phyloP scores from a whole-genome alignment of 92 coral and sea anemone genomes.

The Ricordea florida region DNA sequence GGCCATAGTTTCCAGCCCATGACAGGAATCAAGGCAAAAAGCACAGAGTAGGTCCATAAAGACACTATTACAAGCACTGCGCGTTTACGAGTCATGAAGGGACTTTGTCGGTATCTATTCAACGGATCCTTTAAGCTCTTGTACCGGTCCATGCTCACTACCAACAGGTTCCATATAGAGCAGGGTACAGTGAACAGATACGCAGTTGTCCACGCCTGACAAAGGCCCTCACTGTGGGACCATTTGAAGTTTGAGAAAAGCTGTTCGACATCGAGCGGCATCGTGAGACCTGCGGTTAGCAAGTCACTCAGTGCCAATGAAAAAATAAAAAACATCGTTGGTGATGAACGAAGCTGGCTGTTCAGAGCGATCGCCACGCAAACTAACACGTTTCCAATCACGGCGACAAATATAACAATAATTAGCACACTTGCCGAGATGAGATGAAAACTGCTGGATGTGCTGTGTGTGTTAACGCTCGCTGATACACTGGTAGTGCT shows the following conservation, averaged over 20 bases:
- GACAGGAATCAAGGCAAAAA: slow-evolving; percentile 79
- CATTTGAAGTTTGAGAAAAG: slow-evolving; percentile 58
- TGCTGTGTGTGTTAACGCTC: neutral
- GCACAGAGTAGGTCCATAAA: slow-evolving; percentile 82
- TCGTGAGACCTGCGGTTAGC: slow-evolving; percentile 76
- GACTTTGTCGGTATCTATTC: slow-evolving; percentile 73
- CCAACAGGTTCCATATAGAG: slow-evolving; percentile 86
- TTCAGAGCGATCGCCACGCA: slow-evolving; percentile 74
- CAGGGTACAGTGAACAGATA: slow-evolving; percentile 92
- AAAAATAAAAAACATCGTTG: slow-evolving; percentile 84
- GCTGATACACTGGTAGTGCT: neutral
- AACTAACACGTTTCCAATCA: slow-evolving; percentile 88
- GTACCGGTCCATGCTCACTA: slow-evolving; percentile 91
- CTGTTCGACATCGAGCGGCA: slow-evolving; percentile 92
- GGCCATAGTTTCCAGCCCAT: slow-evolving; percentile 87
- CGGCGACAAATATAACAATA: slow-evolving; percentile 56
- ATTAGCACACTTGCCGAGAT: slow-evolving; percentile 48
- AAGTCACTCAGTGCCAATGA: slow-evolving; percentile 88
- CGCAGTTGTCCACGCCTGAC: slow-evolving; percentile 84
- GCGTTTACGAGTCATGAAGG: slow-evolving; percentile 78
- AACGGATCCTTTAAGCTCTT: slow-evolving; percentile 88
- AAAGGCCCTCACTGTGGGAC: slow-evolving; percentile 69
- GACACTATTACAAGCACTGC: slow-evolving; percentile 66
- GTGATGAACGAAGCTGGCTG: slow-evolving; percentile 66
- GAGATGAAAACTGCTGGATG: slow-evolving; percentile 4